These are phyloP conservation scores for Nyctibius grandis DNA, from an alignment of 2,797 vertebrate genomes.

Conservation along the genomic window DNA sequence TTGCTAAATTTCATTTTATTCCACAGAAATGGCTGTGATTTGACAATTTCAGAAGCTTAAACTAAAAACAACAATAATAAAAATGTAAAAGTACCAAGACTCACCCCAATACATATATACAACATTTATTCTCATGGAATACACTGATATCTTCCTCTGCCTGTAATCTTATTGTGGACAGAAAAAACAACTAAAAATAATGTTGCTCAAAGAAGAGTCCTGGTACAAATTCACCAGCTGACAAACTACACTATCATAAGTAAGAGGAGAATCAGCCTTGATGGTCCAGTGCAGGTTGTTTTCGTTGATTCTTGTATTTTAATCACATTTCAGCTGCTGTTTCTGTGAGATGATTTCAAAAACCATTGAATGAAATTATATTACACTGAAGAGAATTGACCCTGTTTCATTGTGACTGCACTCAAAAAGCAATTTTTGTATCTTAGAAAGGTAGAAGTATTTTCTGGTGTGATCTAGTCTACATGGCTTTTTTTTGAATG, in stretches of 20 bases:
- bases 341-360: not conserved
- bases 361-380: not conserved
- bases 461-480: not conserved
- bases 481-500: not conserved
- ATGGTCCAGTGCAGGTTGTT: not conserved
- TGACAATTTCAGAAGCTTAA: not conserved
- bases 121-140: not conserved
- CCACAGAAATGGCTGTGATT: not conserved
- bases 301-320: conserved; percentile 17
- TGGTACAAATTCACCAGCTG: not conserved
- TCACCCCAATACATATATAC: not conserved
- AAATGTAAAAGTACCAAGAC: not conserved
- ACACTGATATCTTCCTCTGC: not conserved
- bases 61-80: not conserved
- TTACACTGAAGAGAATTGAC: not conserved
- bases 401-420: not conserved
- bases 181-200: not conserved
- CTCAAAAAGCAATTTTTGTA: not conserved
- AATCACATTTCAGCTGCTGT: conserved; percentile 3
- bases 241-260: not conserved
- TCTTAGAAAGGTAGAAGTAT: not conserved
- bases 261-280: not conserved
- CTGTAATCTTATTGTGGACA: not conserved
- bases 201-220: not conserved
- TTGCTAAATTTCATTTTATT: not conserved